Base-by-base conservation (phyloP, 2,797 vertebrate genomes). In the Coendou prehensilis region DNA sequence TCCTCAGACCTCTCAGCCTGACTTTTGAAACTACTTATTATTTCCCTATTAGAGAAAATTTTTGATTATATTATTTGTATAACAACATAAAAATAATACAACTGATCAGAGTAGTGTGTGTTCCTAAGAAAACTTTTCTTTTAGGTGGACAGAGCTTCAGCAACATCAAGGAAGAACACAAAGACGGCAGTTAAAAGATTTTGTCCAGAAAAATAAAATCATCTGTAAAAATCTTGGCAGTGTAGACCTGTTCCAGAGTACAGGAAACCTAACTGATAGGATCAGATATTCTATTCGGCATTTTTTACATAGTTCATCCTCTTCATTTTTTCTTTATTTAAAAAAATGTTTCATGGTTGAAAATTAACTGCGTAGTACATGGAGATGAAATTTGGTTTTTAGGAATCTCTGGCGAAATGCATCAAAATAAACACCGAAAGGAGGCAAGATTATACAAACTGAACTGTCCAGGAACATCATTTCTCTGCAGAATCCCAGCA, bases 331-430 rank as follows among this genome's bases (percentile, higher is more conserved):
- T 86, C 54, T 88, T 87, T 91, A 64, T 75, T 73, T 95, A 11
- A 97, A 91, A 91, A 89, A 2, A 30, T 73, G 63, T 80, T 96
- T 79, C 86, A 57, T 28, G 22, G 26, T 71, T 96, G 52, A 84
- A 95, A 97, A 89, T 95, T 83, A 95, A 18, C 22, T 41, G 54
- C 57, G 22, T 84, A 83, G 88, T 6, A 14, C 79, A 80, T 61
- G 20, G 26, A 41, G 30, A 61, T 76, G 47, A 93, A 71, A 86
- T 41, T 41, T 67, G 15, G 8, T 14, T 92, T 69, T 94, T 80
- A 75, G 14, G 30, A 7, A 54, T 89, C 79, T 91, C 85, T 95
- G 15, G 61, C 18, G 2, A 81, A 54, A 90, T 75, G n/a, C 11
- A 69, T 45, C 89, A 95, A 84, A 89, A 78, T 84, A 54, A 81